Conservation (phyloP, 2,888 invertebrate species). For the Dryobota labecula region DNA sequence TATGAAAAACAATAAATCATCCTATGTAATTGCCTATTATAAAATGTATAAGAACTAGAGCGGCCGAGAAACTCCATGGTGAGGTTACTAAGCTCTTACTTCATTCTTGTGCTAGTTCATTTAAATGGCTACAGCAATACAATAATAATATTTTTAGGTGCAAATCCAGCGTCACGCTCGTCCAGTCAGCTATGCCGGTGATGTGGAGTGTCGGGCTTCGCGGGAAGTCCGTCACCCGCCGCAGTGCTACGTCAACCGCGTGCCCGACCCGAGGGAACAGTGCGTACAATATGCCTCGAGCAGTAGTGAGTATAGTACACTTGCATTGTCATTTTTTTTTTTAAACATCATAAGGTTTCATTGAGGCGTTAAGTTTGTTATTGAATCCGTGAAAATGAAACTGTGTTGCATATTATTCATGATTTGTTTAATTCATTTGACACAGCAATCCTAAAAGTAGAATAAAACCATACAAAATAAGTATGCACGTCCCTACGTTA, state of each 20-base stretch:
- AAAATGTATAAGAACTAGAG: not conserved
- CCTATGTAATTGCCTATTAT: not conserved
- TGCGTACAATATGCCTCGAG: constrained; percentile 92
- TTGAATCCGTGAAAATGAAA: too few relatives aligned
- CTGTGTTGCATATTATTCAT: too few relatives aligned
- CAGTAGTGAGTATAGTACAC: constrained; percentile 92
- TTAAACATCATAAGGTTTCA: too few relatives aligned
- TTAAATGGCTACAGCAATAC: not conserved
- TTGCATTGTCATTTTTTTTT: too few relatives aligned
- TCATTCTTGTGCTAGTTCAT: not conserved
- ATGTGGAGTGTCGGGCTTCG: constrained; percentile 67
- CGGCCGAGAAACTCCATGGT: not conserved
- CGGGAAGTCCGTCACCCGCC: constrained; percentile 64
- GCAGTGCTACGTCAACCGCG: constrained; percentile 74
- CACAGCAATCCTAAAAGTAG: too few relatives aligned
- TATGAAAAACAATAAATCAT: not conserved
- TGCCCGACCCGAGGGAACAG: constrained; percentile 69
- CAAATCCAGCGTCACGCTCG: constrained; percentile 80
- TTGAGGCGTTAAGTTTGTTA: too few relatives aligned
- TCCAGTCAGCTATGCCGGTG: constrained; percentile 87
- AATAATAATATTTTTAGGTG: constrained; percentile 65
- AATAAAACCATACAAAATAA: not conserved
- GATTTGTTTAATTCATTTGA: too few relatives aligned
- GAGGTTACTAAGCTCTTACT: not conserved
- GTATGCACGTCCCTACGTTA: too few relatives aligned